phyloP scores from a whole-genome alignment of 2,797 vertebrate species.

The Ctenopoma multispine region DNA sequence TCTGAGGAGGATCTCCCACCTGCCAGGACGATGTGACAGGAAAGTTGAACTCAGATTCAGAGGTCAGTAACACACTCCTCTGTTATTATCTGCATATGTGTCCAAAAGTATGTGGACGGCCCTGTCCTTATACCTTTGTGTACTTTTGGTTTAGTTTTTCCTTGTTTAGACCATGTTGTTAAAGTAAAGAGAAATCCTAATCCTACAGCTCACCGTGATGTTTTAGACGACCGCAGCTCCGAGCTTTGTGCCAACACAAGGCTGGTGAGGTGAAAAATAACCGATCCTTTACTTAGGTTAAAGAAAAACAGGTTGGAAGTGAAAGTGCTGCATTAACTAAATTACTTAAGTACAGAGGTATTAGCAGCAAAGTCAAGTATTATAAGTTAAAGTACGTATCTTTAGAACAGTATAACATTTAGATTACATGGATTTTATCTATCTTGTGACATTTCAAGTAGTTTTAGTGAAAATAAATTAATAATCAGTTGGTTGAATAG shows the following conservation, averaged over 20 bases:
- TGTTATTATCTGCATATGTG: not conserved
- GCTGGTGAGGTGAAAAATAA: not conserved
- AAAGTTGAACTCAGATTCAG: constrained; percentile 90
- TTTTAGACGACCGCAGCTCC: not conserved
- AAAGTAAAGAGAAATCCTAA: not conserved
- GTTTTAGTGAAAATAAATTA: too few species aligned
- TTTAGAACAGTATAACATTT: too few species aligned
- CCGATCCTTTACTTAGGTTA: not conserved
- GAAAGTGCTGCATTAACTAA: too few species aligned
- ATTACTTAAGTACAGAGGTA: too few species aligned
- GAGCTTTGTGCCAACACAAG: not conserved
- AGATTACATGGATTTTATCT: too few species aligned
- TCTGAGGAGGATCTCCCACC: constrained; percentile 85
- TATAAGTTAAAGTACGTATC: too few species aligned
- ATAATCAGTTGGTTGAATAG: too few species aligned
- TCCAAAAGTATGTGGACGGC: not conserved
- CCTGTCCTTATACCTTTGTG: not conserved
- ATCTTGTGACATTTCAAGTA: too few species aligned
- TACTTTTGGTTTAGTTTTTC: not conserved
- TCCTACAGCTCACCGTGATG: not conserved
- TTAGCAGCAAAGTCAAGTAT: too few species aligned
- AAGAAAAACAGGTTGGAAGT: not conserved
- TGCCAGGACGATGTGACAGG: constrained; percentile 88
- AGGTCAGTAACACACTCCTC: constrained; percentile 59
- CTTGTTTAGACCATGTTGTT: not conserved